Percentiles rank a stretch among this genome's conserved stretches.
These are phyloP conservation scores for Staurois parvus DNA, from an alignment of 2,797 vertebrate species.

Conservation along the genomic window DNA sequence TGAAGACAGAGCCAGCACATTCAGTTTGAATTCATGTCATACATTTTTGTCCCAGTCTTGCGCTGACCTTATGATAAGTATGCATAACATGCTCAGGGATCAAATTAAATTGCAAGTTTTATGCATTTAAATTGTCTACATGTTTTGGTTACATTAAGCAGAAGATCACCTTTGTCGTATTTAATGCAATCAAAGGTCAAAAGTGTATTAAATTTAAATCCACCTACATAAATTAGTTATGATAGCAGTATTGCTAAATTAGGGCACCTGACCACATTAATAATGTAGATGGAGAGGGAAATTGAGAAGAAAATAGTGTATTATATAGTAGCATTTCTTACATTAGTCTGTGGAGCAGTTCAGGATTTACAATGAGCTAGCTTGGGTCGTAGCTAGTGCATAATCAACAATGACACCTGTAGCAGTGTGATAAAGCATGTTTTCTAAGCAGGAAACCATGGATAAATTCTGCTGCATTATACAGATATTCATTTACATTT, in stretches of 20 bases:
- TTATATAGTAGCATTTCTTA: background rate
- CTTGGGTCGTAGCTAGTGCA: background rate
- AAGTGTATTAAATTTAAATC: conserved; percentile 26
- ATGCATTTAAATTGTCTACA: conserved; percentile 35
- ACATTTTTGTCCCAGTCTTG: conserved; percentile 1
- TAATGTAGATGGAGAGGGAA: conserved; percentile 9
- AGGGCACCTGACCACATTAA: conserved; percentile 32
- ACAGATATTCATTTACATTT: background rate
- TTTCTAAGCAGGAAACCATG: background rate
- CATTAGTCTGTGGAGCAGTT: conserved; percentile 5
- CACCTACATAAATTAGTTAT: conserved; percentile 39
- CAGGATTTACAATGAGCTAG: background rate
- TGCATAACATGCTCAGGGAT: conserved; percentile 16
- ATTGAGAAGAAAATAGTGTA: conserved; percentile 15
- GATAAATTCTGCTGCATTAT: background rate
- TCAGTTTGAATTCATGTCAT: conserved; percentile 20
- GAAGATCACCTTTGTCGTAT: conserved; percentile 29
- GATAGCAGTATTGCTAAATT: conserved; percentile 28
- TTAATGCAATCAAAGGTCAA: conserved; percentile 43
- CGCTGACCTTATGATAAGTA: conserved; percentile 26
- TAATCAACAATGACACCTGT: conserved; percentile 16
- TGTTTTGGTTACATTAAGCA: conserved; percentile 24
- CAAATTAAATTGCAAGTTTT: conserved; percentile 22
- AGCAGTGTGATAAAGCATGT: background rate
- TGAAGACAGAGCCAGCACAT: background rate